Conservation (phyloP, 1,140 invertebrate genomes). For the Amyelois transitella region DNA sequence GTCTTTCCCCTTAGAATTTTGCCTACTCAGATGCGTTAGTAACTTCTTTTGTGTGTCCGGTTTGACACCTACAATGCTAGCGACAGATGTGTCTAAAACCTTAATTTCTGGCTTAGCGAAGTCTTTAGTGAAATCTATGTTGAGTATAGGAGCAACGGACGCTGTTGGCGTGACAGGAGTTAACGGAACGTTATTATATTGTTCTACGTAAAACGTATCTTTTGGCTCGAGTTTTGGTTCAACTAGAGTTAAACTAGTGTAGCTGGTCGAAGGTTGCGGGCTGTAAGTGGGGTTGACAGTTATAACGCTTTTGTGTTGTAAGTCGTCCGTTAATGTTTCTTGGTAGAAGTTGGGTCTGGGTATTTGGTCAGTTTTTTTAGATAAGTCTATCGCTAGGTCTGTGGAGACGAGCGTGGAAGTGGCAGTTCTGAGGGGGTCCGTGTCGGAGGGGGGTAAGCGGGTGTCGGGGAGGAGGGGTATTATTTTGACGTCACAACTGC, state of each 20-base stretch:
- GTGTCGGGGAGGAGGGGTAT: conserved; percentile 19
- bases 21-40: conserved; percentile 34
- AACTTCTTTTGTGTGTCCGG: conserved; percentile 20
- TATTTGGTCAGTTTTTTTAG: conserved; percentile 33
- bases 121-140: conserved; percentile 62
- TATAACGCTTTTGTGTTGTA: conserved; percentile 52
- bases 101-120: conserved; percentile 58
- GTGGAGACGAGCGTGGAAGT: conserved; percentile 26
- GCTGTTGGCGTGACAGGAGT: conserved; percentile 27
- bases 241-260: conserved; percentile 29
- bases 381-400: conserved; percentile 50
- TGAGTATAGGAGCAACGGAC: conserved; percentile 47
- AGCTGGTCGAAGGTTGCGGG: conserved; percentile 57
- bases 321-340: conserved; percentile 51
- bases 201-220: not conserved
- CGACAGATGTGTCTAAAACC: conserved; percentile 42
- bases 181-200: conserved; percentile 14
- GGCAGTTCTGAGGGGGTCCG: conserved; percentile 24
- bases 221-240: conserved; percentile 39
- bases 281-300: conserved; percentile 55
- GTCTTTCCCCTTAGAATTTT: conserved; percentile 47
- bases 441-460: conserved; percentile 28
- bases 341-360: conserved; percentile 62
- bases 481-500: conserved; percentile 44
- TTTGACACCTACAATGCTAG: conserved; percentile 34